phyloP scores from a whole-genome alignment of 2,113 vertebrate genomes.

The Anser cygnoides region DNA sequence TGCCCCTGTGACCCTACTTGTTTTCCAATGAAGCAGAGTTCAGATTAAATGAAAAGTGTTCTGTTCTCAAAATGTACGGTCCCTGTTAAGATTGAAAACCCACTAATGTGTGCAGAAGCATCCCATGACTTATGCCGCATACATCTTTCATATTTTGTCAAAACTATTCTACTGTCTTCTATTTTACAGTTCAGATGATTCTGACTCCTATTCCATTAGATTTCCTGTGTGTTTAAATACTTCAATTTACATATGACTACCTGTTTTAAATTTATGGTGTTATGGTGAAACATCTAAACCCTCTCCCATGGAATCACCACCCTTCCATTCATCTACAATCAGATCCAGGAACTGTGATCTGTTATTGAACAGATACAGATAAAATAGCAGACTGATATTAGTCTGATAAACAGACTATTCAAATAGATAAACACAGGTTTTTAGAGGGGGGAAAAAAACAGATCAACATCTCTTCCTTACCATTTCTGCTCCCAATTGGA shows the following conservation, averaged over 20 bases:
- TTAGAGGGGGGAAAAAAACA: neutral
- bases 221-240: neutral
- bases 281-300: neutral
- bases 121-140: neutral
- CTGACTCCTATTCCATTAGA: neutral
- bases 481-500: neutral
- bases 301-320: neutral
- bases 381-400: too few relatives aligned
- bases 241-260: neutral
- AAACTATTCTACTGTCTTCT: neutral
- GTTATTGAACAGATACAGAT: neutral
- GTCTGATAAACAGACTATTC: too few relatives aligned
- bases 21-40: neutral
- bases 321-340: neutral
- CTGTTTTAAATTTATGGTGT: neutral
- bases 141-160: neutral
- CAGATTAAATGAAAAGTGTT: neutral
- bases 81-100: neutral
- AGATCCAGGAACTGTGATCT: neutral
- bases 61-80: neutral
- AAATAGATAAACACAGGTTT: neutral
- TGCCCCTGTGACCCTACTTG: neutral
- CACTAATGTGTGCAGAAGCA: neutral
- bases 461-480: neutral
- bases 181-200: neutral